Base-by-base conservation (phyloP, 1,140 invertebrate species). In the Venturia canescens region DNA sequence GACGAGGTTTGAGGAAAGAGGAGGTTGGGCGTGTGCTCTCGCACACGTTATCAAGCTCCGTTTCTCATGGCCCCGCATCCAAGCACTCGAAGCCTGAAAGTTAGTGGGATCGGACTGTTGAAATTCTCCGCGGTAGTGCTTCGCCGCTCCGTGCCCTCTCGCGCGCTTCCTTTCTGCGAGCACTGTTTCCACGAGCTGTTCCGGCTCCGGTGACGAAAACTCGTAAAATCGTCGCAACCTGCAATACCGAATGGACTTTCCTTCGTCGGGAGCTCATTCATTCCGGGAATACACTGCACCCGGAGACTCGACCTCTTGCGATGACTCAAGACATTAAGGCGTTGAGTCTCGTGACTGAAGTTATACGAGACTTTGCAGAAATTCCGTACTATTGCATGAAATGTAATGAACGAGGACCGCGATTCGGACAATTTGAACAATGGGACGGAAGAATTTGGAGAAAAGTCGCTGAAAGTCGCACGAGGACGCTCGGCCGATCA, bases 231-330 rank as follows among this genome's bases (percentile, higher is more conserved):
- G 66, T 74, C 48, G 48, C 21, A 5, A 74, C 44, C 21, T 38
- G 69, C 38, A 71, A 21, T 53, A 74, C 71, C 44, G 26, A 53
- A 74, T 53, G 53, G 71, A 74, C 71, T 74, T 74, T 74, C 34
- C 21, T 16, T 6, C 48, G 48, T 44, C 38, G 38, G 13, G 71
- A 74, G 71, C 53, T 74, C 53, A 74, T 74, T 48, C 21, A 34
- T 16, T 16, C 23, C 3, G 63, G 7, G 23, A 70, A 5, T 34
- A 27, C 31, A 67, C 67, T 34, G 18, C 18, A 3, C n/a, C 31
- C 53, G 13, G 7, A 44, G 13, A 44, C n/a, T n/a, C n/a, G n/a
- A n/a, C n/a, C n/a, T n/a, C n/a, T n/a, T n/a, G n/a, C n/a, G n/a
- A n/a, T n/a, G n/a, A n/a, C n/a, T n/a, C n/a, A n/a, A n/a, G n/a